These are phyloP conservation scores for Pygoscelis adeliae DNA, from an alignment of 2,113 vertebrate genomes.

Conservation along the genomic window DNA sequence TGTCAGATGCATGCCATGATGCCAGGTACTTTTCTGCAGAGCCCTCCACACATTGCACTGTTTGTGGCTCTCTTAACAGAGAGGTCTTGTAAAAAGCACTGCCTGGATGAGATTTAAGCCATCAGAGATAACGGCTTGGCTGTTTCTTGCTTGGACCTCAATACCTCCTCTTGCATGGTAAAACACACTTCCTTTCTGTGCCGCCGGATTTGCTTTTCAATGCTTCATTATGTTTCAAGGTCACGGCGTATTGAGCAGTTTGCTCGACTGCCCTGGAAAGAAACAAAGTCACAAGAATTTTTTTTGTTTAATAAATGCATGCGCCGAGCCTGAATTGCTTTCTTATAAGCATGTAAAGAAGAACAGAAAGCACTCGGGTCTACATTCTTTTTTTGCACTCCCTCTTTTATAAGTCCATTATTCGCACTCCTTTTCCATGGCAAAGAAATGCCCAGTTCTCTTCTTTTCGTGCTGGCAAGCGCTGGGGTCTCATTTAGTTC, in stretches of 20 bases:
- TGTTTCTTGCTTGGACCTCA: neutral
- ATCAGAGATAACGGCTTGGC: conserved; percentile 4
- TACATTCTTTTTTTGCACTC: neutral
- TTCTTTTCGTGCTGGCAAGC: neutral
- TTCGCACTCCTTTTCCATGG: neutral
- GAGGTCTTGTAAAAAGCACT: neutral
- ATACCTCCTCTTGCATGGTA: neutral
- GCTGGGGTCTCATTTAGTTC: neutral
- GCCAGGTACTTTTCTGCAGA: neutral
- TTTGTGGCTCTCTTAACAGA: neutral
- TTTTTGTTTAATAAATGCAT: neutral
- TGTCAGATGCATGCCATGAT: neutral
- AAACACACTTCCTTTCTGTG: conserved; percentile 41
- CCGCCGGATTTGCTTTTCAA: conserved; percentile 33
- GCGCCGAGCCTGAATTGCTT: neutral
- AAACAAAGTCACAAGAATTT: neutral
- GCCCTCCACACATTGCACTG: neutral
- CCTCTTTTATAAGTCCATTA: neutral
- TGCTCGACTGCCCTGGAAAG: neutral
- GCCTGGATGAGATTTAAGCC: conserved; percentile 12
- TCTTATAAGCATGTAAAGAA: neutral
- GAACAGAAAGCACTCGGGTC: neutral
- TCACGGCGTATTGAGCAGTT: neutral
- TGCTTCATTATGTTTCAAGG: conserved; percentile 56
- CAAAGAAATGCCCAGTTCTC: neutral